Percentiles rank a stretch among this genome's conserved stretches.
These are phyloP conservation scores for Nasonia longicornis DNA, from an alignment of 1,140 invertebrate species.

Conservation along the genomic window DNA sequence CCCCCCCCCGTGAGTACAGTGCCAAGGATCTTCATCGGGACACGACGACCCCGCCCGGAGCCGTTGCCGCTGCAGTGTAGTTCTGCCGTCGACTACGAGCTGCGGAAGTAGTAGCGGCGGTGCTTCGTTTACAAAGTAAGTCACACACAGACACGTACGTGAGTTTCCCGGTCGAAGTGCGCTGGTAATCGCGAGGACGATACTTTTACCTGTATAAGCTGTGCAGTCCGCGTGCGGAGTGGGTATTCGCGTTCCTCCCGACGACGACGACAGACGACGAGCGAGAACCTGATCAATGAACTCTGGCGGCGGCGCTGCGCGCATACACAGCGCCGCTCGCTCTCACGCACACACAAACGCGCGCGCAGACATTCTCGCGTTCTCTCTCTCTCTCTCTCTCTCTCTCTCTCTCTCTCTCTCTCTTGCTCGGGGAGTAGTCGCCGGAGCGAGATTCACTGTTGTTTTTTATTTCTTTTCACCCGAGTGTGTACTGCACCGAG, in stretches of 20 bases:
- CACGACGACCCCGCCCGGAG: too few relatives aligned
- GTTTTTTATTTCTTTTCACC: neutral
- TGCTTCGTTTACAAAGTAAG: neutral
- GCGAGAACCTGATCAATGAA: conserved; percentile 32
- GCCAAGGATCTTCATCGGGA: too few relatives aligned
- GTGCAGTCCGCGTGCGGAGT: too few relatives aligned
- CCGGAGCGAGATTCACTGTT: neutral
- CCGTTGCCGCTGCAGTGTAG: too few relatives aligned
- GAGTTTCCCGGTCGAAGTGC: neutral
- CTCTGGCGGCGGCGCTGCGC: conserved; percentile 24
- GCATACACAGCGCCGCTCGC: neutral
- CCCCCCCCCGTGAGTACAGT: too few relatives aligned
- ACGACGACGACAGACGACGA: neutral
- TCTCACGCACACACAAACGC: neutral
- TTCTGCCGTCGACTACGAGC: too few relatives aligned
- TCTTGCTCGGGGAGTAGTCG: neutral
- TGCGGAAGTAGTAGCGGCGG: neutral
- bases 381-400: neutral
- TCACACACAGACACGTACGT: neutral
- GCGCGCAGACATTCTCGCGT: neutral
- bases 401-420: neutral
- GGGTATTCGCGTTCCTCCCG: too few relatives aligned
- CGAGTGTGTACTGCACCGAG: too few relatives aligned
- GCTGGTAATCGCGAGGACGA: too few relatives aligned
- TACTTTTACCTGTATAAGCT: too few relatives aligned